phyloP scores from a whole-genome alignment of 1,140 invertebrate genomes.

The Trichogramma pretiosum region DNA sequence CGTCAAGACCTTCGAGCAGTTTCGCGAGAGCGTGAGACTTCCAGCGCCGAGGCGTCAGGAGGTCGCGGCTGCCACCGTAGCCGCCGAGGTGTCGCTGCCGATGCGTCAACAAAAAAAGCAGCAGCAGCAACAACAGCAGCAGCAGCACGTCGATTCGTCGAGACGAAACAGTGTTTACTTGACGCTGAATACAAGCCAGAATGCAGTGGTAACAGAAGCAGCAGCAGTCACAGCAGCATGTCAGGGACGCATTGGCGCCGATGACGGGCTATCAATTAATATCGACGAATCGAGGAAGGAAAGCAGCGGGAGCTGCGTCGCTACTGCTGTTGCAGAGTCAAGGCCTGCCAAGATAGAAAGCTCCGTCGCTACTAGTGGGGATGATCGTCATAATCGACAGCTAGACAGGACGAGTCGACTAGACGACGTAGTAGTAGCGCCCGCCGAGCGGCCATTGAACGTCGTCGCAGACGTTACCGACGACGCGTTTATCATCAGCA shows the following conservation, averaged over 20 bases:
- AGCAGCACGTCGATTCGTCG: constrained; percentile 32
- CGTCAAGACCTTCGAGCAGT: constrained; percentile 24
- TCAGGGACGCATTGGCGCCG: not conserved
- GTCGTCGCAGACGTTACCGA: no score
- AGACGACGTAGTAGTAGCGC: not conserved
- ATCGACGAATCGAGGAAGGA: constrained; percentile 4
- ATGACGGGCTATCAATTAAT: not conserved
- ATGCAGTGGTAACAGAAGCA: no score
- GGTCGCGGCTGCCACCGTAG: constrained; percentile 2
- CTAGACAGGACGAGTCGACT: not conserved
- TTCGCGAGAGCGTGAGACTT: constrained; percentile 32
- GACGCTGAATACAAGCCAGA: constrained; percentile 30
- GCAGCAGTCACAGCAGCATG: no score
- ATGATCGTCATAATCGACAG: not conserved
- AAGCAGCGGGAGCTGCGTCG: not conserved
- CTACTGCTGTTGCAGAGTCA: not conserved
- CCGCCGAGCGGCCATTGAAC: no score
- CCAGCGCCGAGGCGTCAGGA: constrained; percentile 25
- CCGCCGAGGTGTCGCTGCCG: constrained; percentile 29
- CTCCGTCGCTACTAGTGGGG: not conserved
- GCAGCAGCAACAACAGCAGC: no score
- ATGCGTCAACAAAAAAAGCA: no score
- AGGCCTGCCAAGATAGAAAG: constrained; percentile 8
- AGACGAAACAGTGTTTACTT: constrained; percentile 38
- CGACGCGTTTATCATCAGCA: no score